Evolutionary conservation across 2,797 vertebrate genomes (phyloP).

Genomic region (Pteropus rufus): DNA sequence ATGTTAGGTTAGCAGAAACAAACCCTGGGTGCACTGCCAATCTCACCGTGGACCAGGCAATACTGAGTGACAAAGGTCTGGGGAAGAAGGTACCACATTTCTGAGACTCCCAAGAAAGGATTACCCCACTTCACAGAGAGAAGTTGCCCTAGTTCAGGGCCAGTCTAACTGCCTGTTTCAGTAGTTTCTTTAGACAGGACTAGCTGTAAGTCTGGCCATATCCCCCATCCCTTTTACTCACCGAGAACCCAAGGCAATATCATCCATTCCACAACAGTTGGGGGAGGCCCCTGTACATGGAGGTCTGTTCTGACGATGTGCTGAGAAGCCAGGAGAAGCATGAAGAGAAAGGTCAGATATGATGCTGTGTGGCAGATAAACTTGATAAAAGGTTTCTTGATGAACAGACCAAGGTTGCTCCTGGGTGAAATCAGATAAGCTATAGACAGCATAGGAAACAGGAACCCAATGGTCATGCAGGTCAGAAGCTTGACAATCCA

Average conservation of each 20-base stretch:
- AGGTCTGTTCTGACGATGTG: conserved; percentile 97
- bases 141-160: not conserved
- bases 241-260: conserved; percentile 97
- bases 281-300: conserved; percentile 96
- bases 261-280: conserved; percentile 98
- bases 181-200: not conserved
- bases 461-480: conserved; percentile 96
- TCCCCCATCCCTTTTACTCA: conserved; percentile 75
- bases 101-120: not conserved
- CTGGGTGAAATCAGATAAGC: conserved; percentile 95
- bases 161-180: not conserved
- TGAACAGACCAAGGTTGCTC: conserved; percentile 95
- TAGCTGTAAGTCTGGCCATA: not conserved
- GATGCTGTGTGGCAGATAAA: conserved; percentile 99
- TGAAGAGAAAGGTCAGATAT: conserved; percentile 98
- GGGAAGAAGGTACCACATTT: conserved; percentile 16
- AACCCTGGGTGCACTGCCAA: not conserved
- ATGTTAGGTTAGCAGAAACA: not conserved
- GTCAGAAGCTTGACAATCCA: conserved; percentile 97
- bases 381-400: conserved; percentile 99
- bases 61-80: not conserved
- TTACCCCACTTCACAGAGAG: not conserved
- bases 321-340: conserved; percentile 96
- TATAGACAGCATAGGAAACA: conserved; percentile 94
- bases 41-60: not conserved